phyloP scores from a whole-genome alignment of 2,113 vertebrate genomes.

The Siniperca chuatsi region DNA sequence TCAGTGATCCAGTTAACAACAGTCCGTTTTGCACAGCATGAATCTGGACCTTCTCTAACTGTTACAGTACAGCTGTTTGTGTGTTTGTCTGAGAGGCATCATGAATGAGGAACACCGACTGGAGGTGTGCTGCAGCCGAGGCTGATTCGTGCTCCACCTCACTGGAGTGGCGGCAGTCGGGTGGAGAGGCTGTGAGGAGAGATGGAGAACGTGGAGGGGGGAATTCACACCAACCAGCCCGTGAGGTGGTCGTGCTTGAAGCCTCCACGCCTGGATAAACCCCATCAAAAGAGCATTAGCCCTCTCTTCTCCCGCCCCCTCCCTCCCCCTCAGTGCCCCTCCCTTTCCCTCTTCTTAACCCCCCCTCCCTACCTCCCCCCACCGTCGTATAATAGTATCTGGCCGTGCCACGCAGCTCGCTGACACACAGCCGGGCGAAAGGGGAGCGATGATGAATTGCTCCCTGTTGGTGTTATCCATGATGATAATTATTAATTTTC shows the following conservation, averaged over 20 bases:
- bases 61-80: slow-evolving; percentile 25
- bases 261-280: slow-evolving; percentile 95
- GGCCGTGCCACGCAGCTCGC: slow-evolving; percentile 90
- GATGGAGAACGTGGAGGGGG: neutral
- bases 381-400: slow-evolving; percentile 96
- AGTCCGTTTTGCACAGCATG: slow-evolving; percentile 9
- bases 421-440: slow-evolving; percentile 88
- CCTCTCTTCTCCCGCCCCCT: slow-evolving; percentile 84
- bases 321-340: slow-evolving; percentile 70
- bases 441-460: slow-evolving; percentile 96
- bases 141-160: slow-evolving; percentile 40
- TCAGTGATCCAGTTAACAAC: neutral
- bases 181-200: slow-evolving; percentile 31
- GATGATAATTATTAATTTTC: slow-evolving; percentile 98
- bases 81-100: slow-evolving; percentile 39
- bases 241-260: slow-evolving; percentile 89
- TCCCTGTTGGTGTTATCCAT: slow-evolving; percentile 92
- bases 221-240: slow-evolving; percentile 77
- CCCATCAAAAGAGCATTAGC: slow-evolving; percentile 99
- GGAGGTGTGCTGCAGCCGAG: slow-evolving; percentile 18
- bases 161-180: slow-evolving; percentile 15
- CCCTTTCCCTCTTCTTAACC: slow-evolving; percentile 83
- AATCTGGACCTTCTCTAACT: slow-evolving; percentile 5
- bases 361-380: slow-evolving; percentile 75
- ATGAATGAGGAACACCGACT: slow-evolving; percentile 10